Evolutionary conservation across 2,797 vertebrate species (phyloP).

Genomic region (Arrhamphus sclerolepis): DNA sequence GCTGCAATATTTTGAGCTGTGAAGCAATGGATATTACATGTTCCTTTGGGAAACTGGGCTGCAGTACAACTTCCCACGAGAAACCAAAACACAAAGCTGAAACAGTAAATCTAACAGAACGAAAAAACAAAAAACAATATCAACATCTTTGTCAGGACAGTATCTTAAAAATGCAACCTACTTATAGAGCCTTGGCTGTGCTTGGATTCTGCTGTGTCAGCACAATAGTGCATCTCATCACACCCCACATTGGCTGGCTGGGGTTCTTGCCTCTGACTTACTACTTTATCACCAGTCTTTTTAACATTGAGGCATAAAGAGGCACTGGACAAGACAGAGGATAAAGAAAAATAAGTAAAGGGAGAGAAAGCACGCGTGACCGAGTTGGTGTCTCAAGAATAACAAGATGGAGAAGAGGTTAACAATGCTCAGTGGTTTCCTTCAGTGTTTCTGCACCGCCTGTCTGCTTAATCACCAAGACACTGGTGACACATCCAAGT

Average conservation of each 20-base stretch:
- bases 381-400: constrained; percentile 32
- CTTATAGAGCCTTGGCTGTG: constrained; percentile 66
- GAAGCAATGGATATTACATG: background rate
- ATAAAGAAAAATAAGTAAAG: constrained; percentile 13
- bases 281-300: constrained; percentile 48
- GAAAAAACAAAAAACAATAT: constrained; percentile 67
- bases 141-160: constrained; percentile 72
- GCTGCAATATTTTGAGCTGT: background rate
- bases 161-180: constrained; percentile 77
- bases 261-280: constrained; percentile 53
- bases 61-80: constrained; percentile 28
- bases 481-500: constrained; percentile 59
- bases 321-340: constrained; percentile 13
- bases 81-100: constrained; percentile 42
- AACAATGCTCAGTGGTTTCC: constrained; percentile 54
- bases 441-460: constrained; percentile 52
- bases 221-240: constrained; percentile 63
- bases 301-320: constrained; percentile 27
- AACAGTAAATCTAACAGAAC: constrained; percentile 66
- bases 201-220: constrained; percentile 76
- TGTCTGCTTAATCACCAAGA: constrained; percentile 63
- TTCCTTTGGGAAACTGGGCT: background rate
- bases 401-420: constrained; percentile 61
- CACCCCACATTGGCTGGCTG: constrained; percentile 52
- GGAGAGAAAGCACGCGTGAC: constrained; percentile 3